Percentiles rank a stretch among this genome's conserved stretches.
Conservation (phyloP, 2,797 vertebrate species). For the Limnodromus scolopaceus region DNA sequence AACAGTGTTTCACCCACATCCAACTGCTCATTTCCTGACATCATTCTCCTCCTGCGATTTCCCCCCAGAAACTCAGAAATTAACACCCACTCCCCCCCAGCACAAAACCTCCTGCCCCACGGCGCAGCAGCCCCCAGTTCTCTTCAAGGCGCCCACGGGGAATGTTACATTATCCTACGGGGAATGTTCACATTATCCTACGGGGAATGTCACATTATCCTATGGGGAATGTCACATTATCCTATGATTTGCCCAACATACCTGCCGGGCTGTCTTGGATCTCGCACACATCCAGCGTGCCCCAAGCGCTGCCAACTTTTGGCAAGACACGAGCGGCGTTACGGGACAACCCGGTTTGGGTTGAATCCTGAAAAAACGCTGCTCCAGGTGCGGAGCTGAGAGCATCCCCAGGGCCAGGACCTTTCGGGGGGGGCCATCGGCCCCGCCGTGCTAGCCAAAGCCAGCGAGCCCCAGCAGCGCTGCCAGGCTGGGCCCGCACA, state of each 20-base stretch:
- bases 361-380: not conserved
- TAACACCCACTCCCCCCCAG: not conserved
- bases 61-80: not conserved
- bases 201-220: not conserved
- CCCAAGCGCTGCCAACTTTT: rapidly evolving
- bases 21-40: rapidly evolving
- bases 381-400: not conserved
- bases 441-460: not conserved
- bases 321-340: rapidly evolving
- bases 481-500: not conserved
- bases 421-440: rapidly evolving
- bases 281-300: rapidly evolving
- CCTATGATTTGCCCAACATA: rapidly evolving
- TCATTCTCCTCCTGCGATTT: rapidly evolving
- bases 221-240: not conserved
- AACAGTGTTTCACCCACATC: rapidly evolving
- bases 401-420: not conserved
- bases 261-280: rapidly evolving
- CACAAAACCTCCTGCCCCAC: not conserved
- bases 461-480: not conserved
- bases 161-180: not conserved
- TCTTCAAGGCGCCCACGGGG: not conserved
- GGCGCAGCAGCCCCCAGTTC: too few relatives aligned
- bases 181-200: rapidly evolving
- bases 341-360: rapidly evolving